These are phyloP conservation scores for Triplophysa siluroides DNA, from an alignment of 2,113 vertebrate species.

Conservation along the genomic window DNA sequence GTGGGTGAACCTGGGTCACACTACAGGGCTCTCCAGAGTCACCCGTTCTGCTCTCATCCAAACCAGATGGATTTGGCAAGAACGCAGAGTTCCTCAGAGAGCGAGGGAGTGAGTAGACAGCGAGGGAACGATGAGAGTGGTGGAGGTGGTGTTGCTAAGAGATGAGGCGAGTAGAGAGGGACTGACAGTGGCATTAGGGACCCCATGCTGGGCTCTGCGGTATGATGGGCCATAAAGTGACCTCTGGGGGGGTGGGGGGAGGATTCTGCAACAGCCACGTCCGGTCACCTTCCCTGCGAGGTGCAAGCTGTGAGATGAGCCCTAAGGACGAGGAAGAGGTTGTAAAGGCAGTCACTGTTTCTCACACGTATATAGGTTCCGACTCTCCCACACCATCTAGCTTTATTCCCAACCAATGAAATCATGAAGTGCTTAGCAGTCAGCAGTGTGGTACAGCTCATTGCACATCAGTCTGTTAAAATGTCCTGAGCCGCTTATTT, in stretches of 20 bases:
- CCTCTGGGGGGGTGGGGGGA: slow-evolving; percentile 55
- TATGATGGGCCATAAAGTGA: slow-evolving; percentile 62
- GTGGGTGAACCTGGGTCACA: slow-evolving; percentile 5
- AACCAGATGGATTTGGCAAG: slow-evolving; percentile 36
- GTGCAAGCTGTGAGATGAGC: slow-evolving; percentile 1
- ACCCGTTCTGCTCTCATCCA: slow-evolving; percentile 31
- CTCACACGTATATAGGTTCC: neutral
- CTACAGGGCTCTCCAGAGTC: slow-evolving; percentile 10
- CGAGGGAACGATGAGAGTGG: slow-evolving; percentile 13
- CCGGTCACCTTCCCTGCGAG: slow-evolving; percentile 67
- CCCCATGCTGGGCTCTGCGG: slow-evolving; percentile 34
- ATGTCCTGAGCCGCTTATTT: neutral
- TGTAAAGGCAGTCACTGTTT: neutral
- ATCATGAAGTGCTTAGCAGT: neutral
- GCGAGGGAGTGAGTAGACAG: slow-evolving; percentile 15
- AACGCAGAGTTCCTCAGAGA: slow-evolving; percentile 24
- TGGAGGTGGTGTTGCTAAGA: slow-evolving; percentile 49
- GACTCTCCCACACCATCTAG: slow-evolving; percentile 16
- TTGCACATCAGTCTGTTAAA: neutral
- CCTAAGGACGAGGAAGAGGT: neutral
- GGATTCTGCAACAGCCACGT: neutral
- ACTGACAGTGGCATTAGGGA: slow-evolving; percentile 15
- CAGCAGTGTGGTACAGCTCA: slow-evolving; percentile 3
- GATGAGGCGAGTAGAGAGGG: slow-evolving; percentile 30
- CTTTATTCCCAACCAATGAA: neutral